phyloP scores from a whole-genome alignment of 2,888 invertebrate genomes.

The Nephrotoma appendiculata region DNA sequence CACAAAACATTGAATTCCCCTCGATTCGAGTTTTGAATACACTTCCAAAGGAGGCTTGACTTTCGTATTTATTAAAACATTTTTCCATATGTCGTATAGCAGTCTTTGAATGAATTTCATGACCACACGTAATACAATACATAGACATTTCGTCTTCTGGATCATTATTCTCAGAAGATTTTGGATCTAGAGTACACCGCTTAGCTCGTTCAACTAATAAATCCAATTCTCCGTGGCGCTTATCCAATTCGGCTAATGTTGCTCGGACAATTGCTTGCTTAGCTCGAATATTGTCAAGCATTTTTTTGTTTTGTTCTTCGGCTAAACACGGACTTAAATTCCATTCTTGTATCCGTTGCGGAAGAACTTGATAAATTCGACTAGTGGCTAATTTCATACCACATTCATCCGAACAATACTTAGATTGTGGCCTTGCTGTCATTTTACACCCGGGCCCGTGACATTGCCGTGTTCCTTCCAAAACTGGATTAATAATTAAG shows the following conservation, averaged over 20 bases:
- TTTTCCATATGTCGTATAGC: constrained; percentile 96
- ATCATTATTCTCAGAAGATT: constrained; percentile 43
- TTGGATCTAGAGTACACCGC: constrained; percentile 50
- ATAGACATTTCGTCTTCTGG: constrained; percentile 55
- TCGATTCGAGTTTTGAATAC: constrained; percentile 89
- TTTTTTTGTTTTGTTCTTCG: constrained; percentile 62
- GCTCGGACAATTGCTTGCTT: constrained; percentile 66
- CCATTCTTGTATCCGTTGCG: constrained; percentile 89
- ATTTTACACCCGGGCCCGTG: constrained; percentile 79
- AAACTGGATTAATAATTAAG: constrained; percentile 33
- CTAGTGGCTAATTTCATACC: constrained; percentile 78
- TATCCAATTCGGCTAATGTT: constrained; percentile 65
- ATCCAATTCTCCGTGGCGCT: constrained; percentile 63
- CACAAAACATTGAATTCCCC: constrained; percentile 95
- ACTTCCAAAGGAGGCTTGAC: constrained; percentile 92
- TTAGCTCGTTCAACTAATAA: constrained; percentile 64
- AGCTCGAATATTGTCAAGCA: constrained; percentile 57
- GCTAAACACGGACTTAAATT: constrained; percentile 72
- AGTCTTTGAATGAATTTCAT: constrained; percentile 81
- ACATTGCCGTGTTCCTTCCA: constrained; percentile 63
- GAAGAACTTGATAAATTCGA: constrained; percentile 73
- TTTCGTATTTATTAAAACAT: constrained; percentile 95
- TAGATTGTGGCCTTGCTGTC: constrained; percentile 64
- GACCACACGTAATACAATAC: constrained; percentile 95
- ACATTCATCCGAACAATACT: constrained; percentile 89